Evolutionary conservation across 2,113 vertebrate genomes (phyloP).

Genomic region (Alexandromys fortis): DNA sequence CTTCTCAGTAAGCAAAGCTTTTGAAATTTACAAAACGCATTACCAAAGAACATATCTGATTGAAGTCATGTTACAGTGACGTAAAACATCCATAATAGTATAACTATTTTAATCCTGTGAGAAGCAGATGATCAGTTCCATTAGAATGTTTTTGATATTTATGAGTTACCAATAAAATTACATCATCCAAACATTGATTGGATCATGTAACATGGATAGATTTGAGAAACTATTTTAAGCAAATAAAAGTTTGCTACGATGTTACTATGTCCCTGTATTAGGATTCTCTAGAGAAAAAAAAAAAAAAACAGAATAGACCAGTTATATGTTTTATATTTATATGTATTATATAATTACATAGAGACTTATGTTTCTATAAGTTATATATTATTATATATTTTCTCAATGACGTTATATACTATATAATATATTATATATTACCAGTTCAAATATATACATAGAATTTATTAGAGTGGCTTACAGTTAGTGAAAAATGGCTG

Average conservation of each 20-base stretch:
- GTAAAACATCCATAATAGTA: not conserved
- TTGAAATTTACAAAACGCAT: not conserved
- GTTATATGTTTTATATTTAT: too few species aligned
- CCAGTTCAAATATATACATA: not conserved
- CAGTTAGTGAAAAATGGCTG: not conserved
- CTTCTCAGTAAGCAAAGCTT: not conserved
- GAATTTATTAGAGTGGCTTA: not conserved
- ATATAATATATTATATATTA: too few species aligned
- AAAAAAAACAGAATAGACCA: too few species aligned
- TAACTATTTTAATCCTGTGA: not conserved
- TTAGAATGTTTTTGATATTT: not conserved
- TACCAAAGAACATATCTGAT: not conserved
- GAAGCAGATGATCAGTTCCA: not conserved
- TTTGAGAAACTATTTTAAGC: not conserved
- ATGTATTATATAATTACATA: too few species aligned
- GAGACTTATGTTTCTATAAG: too few species aligned
- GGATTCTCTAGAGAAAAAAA: too few species aligned
- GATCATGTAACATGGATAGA: not conserved
- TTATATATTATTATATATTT: too few species aligned
- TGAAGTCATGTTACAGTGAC: slow-evolving; percentile 12
- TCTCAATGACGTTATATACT: too few species aligned
- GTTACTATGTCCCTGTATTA: not conserved
- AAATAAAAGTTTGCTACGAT: not conserved
- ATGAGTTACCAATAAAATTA: not conserved
- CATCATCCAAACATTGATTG: not conserved